Base-by-base conservation (phyloP, 1,140 invertebrate genomes). In the Triops cancriformis region DNA sequence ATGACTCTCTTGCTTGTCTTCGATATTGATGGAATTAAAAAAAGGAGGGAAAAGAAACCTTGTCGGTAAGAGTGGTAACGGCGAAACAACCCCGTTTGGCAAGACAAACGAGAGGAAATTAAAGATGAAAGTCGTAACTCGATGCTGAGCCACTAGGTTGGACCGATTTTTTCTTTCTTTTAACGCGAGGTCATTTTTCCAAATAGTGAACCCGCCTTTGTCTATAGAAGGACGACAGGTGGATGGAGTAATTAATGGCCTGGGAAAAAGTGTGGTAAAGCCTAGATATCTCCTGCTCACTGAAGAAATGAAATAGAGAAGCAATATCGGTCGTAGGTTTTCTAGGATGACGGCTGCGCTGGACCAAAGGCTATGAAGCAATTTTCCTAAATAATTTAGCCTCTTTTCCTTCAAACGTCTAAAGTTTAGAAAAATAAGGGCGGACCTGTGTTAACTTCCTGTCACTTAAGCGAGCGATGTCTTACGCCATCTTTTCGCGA, bases 171-270 rank as follows among this genome's bases (percentile, higher is more conserved):
- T 23, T 64, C 31, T 37, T 37, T 2, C 31, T 64, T 64, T 64
- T 64, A 64, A 12, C 23, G 51, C 23, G 18, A 14, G 51, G 51
- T 64, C 23, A 64, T 64, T 37, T 37, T 64, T 64, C 51, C 14
- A 64, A 64, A 64, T 64, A 64, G 18, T 64, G 51, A 64, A 64
- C 51, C 31, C 51, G 51, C 51, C 51, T 64, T 64, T 23, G 51
- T 64, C 51, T 64, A 14, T 64, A 64, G 51, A 64, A 64, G 51
- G 51, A 64, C 14, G 51, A 64, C 51, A 64, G 51, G 51, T 64
- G 51, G 51, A 64, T 64, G n/a, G 51, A 64, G 51, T 64, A 64
- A 64, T 64, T 64, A 64, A 64, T 64, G 51, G 51, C 18, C 51
- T 64, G 51, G 51, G 51, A 64, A 64, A 64, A 64, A 64, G 18